phyloP scores from a whole-genome alignment of 1,140 invertebrate genomes.

The Drosophila bocqueti region DNA sequence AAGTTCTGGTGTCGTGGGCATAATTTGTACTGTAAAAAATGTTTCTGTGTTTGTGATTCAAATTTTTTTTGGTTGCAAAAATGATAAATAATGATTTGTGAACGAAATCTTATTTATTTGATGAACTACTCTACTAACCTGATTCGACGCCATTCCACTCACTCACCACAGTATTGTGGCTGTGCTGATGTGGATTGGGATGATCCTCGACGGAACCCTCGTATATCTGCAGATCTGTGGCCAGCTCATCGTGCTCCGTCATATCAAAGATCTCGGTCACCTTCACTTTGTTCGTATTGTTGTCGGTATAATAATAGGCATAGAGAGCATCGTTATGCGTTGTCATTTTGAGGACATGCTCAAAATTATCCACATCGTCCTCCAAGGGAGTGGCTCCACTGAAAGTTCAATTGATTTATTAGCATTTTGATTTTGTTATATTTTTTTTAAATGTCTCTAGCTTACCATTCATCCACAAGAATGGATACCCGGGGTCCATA shows the following conservation, averaged over 20 bases:
- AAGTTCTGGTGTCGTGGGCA: slow-evolving; percentile 70
- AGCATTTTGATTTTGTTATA: not conserved
- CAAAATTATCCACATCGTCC: slow-evolving; percentile 91
- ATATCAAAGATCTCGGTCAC: slow-evolving; percentile 95
- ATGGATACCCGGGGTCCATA: slow-evolving; percentile 81
- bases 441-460: not conserved
- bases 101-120: not conserved
- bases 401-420: not conserved
- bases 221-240: slow-evolving; percentile 70
- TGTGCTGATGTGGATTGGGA: slow-evolving; percentile 65
- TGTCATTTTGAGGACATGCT: slow-evolving; percentile 93
- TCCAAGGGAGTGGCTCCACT: slow-evolving; percentile 69
- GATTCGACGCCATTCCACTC: slow-evolving; percentile 85
- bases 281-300: slow-evolving; percentile 92
- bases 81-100: slow-evolving; percentile 32
- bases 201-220: slow-evolving; percentile 68
- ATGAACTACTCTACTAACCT: slow-evolving; percentile 59
- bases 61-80: slow-evolving; percentile 8
- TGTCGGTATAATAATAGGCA: slow-evolving; percentile 95
- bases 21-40: slow-evolving; percentile 76
- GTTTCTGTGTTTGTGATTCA: slow-evolving; percentile 34
- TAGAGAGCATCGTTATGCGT: slow-evolving; percentile 94
- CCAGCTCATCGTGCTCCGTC: slow-evolving; percentile 87
- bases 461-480: slow-evolving; percentile 80
- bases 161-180: slow-evolving; percentile 72